phyloP scores from a whole-genome alignment of 2,113 vertebrate genomes.

The Bos javanicus region DNA sequence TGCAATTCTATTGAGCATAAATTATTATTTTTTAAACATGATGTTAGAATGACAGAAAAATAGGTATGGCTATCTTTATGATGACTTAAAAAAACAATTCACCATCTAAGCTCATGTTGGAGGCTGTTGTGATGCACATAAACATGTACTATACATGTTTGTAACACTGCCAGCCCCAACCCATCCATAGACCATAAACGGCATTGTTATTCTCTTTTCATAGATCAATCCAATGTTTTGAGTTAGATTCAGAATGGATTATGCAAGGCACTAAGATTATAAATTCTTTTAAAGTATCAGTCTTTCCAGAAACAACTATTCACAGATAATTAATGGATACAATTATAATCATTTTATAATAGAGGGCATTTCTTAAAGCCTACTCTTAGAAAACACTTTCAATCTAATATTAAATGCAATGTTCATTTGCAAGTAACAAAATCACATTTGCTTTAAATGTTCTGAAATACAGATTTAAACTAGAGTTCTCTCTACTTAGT shows the following conservation, averaged over 20 bases:
- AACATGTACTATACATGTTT: background rate
- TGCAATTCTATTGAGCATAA: background rate
- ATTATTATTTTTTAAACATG: background rate
- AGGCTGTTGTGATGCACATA: background rate
- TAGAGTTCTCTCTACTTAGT: background rate
- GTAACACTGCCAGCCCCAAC: background rate
- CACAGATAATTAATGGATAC: background rate
- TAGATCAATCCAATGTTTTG: background rate
- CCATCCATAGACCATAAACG: background rate
- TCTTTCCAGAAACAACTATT: conserved; percentile 3
- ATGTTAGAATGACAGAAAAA: background rate
- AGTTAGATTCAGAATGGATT: background rate
- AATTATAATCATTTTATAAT: background rate
- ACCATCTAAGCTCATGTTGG: background rate
- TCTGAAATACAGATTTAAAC: conserved; percentile 14
- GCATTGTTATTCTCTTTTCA: background rate
- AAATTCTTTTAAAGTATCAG: background rate
- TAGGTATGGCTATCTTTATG: background rate
- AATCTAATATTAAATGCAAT: background rate
- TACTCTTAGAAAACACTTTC: background rate
- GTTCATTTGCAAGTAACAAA: background rate
- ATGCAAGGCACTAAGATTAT: background rate
- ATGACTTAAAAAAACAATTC: background rate
- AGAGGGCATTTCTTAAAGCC: background rate
- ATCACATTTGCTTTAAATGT: conserved; percentile 1